These are phyloP conservation scores for Aleiodes testaceus DNA, from an alignment of 2,888 invertebrate genomes.

Conservation along the genomic window DNA sequence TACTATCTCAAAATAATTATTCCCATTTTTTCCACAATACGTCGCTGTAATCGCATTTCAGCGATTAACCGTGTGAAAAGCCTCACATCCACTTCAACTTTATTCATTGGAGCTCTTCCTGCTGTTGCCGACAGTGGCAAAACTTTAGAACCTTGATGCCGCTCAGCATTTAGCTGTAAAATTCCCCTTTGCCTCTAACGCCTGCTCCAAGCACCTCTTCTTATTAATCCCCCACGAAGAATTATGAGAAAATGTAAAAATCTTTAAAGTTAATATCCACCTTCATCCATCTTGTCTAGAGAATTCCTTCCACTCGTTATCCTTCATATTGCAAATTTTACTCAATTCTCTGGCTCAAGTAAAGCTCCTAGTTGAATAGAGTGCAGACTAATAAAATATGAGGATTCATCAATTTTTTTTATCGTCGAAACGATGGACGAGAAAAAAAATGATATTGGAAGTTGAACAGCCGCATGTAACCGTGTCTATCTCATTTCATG, in stretches of 20 bases:
- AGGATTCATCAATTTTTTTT: conserved; percentile 18
- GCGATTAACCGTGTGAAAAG: neutral
- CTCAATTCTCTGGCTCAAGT: neutral
- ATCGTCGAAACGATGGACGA: conserved; percentile 24
- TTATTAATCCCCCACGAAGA: conserved; percentile 2
- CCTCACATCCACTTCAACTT: conserved; percentile 22
- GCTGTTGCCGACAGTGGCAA: conserved; percentile 4
- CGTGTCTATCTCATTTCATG: conserved; percentile 1
- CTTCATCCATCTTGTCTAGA: conserved; percentile 1
- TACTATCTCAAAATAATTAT: neutral
- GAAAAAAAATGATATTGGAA: conserved; percentile 2
- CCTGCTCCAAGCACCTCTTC: conserved; percentile 11
- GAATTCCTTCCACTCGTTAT: neutral
- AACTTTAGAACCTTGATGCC: conserved; percentile 10
- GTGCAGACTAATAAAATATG: conserved; percentile 7
- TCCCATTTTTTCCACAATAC: conserved; percentile 4
- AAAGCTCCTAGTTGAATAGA: neutral
- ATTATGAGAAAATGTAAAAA: neutral
- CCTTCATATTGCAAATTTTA: neutral
- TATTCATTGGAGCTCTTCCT: conserved; percentile 1
- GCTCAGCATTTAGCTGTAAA: conserved; percentile 21
- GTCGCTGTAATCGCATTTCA: conserved; percentile 4
- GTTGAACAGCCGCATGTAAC: conserved; percentile 34
- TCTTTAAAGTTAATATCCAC: conserved; percentile 27
- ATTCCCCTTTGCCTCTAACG: neutral